Evolutionary conservation across 2,888 invertebrate genomes (phyloP).

Genomic region (Ichneumoninae sp.): DNA sequence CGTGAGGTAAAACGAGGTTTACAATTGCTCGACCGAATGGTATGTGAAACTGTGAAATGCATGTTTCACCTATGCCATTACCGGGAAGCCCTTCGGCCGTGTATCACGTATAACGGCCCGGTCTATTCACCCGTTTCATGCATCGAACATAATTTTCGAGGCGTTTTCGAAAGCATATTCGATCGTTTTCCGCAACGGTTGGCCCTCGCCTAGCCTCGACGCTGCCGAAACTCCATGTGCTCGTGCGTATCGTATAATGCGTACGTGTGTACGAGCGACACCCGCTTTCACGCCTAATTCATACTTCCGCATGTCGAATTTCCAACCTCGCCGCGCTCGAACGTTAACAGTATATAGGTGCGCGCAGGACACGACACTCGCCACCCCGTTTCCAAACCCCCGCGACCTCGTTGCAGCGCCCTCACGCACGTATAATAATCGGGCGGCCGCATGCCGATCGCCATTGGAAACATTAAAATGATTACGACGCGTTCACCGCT

Average conservation of each 20-base stretch:
- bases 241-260: constrained; percentile 33
- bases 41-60: not conserved
- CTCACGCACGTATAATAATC: constrained; percentile 66
- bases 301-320: constrained; percentile 57
- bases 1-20: not conserved
- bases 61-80: constrained; percentile 35
- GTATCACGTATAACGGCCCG: constrained; percentile 33
- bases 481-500: constrained; percentile 68
- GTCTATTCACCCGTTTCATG: constrained; percentile 23
- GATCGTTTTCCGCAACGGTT: constrained; percentile 59
- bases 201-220: constrained; percentile 25
- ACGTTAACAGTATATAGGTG: constrained; percentile 23
- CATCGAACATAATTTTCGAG: constrained; percentile 56
- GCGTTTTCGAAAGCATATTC: constrained; percentile 50
- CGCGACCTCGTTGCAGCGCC: constrained; percentile 42
- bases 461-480: constrained; percentile 72
- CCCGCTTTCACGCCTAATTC: constrained; percentile 57
- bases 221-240: constrained; percentile 14
- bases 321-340: constrained; percentile 35
- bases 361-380: constrained; percentile 47
- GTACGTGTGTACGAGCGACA: constrained; percentile 28
- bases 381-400: constrained; percentile 24
- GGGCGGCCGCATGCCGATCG: constrained; percentile 67
- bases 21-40: not conserved
- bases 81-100: constrained; percentile 20